Percentiles rank a stretch among this genome's conserved stretches.
These are phyloP conservation scores for Xestia c-nigrum DNA, from an alignment of 2,888 invertebrate genomes.

Conservation along the genomic window DNA sequence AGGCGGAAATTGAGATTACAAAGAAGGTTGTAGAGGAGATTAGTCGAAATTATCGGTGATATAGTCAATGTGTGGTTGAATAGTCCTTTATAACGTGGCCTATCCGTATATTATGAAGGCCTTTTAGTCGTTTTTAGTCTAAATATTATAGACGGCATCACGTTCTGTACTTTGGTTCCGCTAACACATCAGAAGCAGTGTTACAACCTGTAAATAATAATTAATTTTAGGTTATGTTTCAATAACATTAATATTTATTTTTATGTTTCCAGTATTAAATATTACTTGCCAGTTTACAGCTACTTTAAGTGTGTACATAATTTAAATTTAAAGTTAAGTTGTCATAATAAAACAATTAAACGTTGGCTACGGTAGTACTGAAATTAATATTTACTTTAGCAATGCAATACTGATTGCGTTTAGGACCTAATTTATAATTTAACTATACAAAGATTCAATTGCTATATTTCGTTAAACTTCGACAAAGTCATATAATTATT, in stretches of 20 bases:
- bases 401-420: slow-evolving; percentile 65
- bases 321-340: slow-evolving; percentile 70
- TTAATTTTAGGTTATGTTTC: slow-evolving; percentile 73
- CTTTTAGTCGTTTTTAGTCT: slow-evolving; percentile 65
- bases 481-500: slow-evolving; percentile 77
- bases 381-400: slow-evolving; percentile 64
- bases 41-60: slow-evolving; percentile 66
- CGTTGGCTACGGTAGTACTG: slow-evolving; percentile 68
- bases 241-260: slow-evolving; percentile 82
- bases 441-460: slow-evolving; percentile 59
- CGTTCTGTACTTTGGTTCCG: slow-evolving; percentile 57
- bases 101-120: slow-evolving; percentile 66
- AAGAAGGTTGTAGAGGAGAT: slow-evolving; percentile 67
- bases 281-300: slow-evolving; percentile 87
- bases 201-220: slow-evolving; percentile 65
- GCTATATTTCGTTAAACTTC: slow-evolving; percentile 70
- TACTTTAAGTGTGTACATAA: slow-evolving; percentile 83
- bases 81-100: slow-evolving; percentile 68
- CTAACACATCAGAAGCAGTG: slow-evolving; percentile 52
- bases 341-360: slow-evolving; percentile 74
- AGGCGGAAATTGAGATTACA: slow-evolving; percentile 67
- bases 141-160: slow-evolving; percentile 57
- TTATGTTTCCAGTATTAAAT: slow-evolving; percentile 85
- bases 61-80: slow-evolving; percentile 71
- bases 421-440: slow-evolving; percentile 64